Percentiles rank a stretch among this genome's conserved stretches.
Evolutionary conservation across 2,888 invertebrate species (phyloP).

Genomic region (Mythimna lalbum): DNA sequence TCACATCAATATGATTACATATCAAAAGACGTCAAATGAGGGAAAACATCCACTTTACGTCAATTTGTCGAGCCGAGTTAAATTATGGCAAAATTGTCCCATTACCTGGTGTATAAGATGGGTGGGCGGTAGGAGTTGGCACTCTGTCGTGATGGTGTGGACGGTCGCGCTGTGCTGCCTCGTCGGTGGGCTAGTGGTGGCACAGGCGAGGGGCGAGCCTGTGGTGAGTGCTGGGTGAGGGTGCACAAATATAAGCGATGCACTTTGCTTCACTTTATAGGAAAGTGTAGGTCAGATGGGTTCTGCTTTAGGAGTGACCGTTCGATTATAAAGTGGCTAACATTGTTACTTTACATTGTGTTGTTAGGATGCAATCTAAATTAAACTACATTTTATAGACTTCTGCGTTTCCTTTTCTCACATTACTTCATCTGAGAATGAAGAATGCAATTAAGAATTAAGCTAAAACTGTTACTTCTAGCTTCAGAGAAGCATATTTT

Average conservation of each 20-base stretch:
- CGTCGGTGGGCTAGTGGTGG: conserved; percentile 55
- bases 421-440: neutral
- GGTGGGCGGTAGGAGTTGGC: neutral
- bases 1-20: conserved; percentile 42
- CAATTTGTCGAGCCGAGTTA: conserved; percentile 34
- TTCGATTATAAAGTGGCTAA: too few species aligned
- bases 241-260: too few species aligned
- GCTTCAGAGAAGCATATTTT: too few species aligned
- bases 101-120: conserved; percentile 53
- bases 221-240: conserved; percentile 53
- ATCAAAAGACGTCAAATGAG: conserved; percentile 22
- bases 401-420: neutral
- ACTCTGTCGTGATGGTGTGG: conserved; percentile 42
- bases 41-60: conserved; percentile 45
- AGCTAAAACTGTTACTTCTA: too few species aligned
- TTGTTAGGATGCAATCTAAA: too few species aligned
- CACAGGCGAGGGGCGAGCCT: conserved; percentile 49
- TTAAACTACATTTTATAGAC: neutral
- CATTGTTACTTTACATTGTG: too few species aligned
- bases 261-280: too few species aligned
- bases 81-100: conserved; percentile 46
- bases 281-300: too few species aligned
- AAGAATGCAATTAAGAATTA: neutral
- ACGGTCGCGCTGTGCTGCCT: conserved; percentile 52
- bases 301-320: too few species aligned